These are phyloP conservation scores for Eristalis intricaria DNA, from an alignment of 2,888 invertebrate genomes.

Conservation along the genomic window DNA sequence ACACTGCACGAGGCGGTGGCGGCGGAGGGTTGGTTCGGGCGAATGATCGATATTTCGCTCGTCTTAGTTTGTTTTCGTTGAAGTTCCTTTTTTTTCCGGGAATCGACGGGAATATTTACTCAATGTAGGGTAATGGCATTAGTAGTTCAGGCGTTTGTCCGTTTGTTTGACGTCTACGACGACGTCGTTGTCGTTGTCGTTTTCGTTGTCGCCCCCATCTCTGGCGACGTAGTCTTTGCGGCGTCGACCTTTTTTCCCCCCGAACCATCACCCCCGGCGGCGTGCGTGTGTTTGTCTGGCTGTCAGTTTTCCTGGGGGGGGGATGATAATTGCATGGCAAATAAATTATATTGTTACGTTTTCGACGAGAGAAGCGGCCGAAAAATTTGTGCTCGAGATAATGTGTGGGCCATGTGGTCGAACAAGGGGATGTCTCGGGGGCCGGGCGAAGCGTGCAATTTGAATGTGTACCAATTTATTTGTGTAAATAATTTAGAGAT, in stretches of 20 bases:
- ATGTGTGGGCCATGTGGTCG: conserved; percentile 31
- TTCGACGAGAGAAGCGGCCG: conserved; percentile 7
- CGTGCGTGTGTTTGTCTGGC: conserved; percentile 13
- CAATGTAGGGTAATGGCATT: conserved; percentile 67
- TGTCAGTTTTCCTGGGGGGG: conserved; percentile 30
- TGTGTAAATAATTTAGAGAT: conserved; percentile 67
- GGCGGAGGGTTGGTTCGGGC: conserved; percentile 20
- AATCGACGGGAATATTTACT: conserved; percentile 44
- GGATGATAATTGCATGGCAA: conserved; percentile 66
- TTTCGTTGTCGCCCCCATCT: conserved; percentile 43
- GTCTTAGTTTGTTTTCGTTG: conserved; percentile 38
- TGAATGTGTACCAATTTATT: conserved; percentile 56
- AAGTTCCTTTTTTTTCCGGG: conserved; percentile 41
- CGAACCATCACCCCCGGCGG: not conserved
- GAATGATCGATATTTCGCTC: conserved; percentile 63
- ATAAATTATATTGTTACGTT: conserved; percentile 67
- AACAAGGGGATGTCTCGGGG: not conserved
- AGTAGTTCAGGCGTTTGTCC: conserved; percentile 34
- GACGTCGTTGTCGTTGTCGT: conserved; percentile 9
- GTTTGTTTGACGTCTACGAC: conserved; percentile 18
- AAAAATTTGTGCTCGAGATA: conserved; percentile 34
- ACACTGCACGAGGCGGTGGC: not conserved
- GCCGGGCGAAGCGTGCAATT: conserved; percentile 47
- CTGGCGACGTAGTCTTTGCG: conserved; percentile 33
- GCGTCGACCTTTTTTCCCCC: conserved; percentile 35